These are phyloP conservation scores for Zygogramma bicolorata DNA, from an alignment of 2,888 invertebrate species.

Conservation along the genomic window DNA sequence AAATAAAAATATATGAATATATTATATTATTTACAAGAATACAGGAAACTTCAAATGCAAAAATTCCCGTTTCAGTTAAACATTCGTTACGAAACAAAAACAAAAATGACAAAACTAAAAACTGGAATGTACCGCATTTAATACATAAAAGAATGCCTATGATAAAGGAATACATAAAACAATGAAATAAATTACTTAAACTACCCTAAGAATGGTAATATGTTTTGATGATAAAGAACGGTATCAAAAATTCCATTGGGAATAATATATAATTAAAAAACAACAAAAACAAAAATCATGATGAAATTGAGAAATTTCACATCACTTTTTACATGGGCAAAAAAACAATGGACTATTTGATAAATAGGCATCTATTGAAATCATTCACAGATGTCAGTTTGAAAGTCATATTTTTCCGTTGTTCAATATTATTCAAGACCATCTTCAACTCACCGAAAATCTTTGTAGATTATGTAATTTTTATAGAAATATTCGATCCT, in stretches of 20 bases:
- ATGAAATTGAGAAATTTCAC: slow-evolving; percentile 48
- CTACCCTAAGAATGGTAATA: slow-evolving; percentile 50
- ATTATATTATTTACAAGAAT: slow-evolving; percentile 51
- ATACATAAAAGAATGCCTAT: slow-evolving; percentile 56
- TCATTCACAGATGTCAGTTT: slow-evolving; percentile 1
- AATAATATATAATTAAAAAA: slow-evolving; percentile 51
- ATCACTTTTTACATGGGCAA: slow-evolving; percentile 34
- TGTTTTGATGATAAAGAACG: slow-evolving; percentile 49
- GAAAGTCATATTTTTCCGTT: slow-evolving; percentile 9
- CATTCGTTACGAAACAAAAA: slow-evolving; percentile 37
- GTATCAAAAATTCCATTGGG: slow-evolving; percentile 57
- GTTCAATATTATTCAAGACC: not conserved
- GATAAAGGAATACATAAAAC: slow-evolving; percentile 51
- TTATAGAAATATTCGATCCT: not conserved
- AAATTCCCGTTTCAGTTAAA: slow-evolving; percentile 44
- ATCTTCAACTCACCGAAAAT: not conserved
- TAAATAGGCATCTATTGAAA: slow-evolving; percentile 7
- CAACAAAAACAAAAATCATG: slow-evolving; percentile 47
- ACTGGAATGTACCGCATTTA: slow-evolving; percentile 61
- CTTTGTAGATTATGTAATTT: not conserved
- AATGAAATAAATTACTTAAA: slow-evolving; percentile 58
- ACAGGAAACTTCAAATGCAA: slow-evolving; percentile 52
- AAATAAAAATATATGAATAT: slow-evolving; percentile 42
- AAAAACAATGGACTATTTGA: slow-evolving; percentile 48
- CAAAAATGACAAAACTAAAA: slow-evolving; percentile 46